Evolutionary conservation across 1,140 invertebrate species (phyloP).

Genomic region (Drosophila sturtevanti): DNA sequence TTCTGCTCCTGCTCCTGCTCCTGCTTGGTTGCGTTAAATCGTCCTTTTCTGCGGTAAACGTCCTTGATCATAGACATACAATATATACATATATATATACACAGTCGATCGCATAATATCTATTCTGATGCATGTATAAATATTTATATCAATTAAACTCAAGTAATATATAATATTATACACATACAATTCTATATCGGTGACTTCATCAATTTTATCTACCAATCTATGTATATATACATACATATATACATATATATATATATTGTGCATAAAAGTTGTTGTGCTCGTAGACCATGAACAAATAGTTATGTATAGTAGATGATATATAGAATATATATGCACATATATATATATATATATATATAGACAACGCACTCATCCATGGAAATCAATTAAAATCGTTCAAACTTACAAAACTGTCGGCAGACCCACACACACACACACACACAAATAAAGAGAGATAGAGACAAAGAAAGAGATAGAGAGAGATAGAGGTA

Average conservation of each 20-base stretch:
- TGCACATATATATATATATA: background rate
- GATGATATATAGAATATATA: background rate
- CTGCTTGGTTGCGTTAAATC: slow-evolving; percentile 8
- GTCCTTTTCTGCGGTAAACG: slow-evolving; percentile 12
- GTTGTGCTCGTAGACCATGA: background rate
- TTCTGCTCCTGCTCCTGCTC: background rate
- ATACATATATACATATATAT: background rate
- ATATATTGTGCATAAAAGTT: background rate
- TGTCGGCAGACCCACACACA: slow-evolving; percentile 30
- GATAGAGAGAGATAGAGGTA: background rate
- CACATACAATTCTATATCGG: too few relatives aligned
- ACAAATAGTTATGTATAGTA: background rate
- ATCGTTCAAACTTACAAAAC: slow-evolving; percentile 63
- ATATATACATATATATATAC: background rate
- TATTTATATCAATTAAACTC: background rate
- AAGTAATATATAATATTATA: background rate
- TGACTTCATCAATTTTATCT: background rate
- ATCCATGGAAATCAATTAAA: slow-evolving; percentile 82
- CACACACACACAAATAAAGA: slow-evolving; percentile 10
- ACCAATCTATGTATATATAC: background rate
- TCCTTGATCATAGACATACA: slow-evolving; percentile 7
- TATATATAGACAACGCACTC: slow-evolving; percentile 64
- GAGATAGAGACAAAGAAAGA: too few relatives aligned
- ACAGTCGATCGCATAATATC: background rate
- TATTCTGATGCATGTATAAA: background rate